phyloP scores from a whole-genome alignment of 2,797 vertebrate genomes.

The Harpagifer antarcticus region DNA sequence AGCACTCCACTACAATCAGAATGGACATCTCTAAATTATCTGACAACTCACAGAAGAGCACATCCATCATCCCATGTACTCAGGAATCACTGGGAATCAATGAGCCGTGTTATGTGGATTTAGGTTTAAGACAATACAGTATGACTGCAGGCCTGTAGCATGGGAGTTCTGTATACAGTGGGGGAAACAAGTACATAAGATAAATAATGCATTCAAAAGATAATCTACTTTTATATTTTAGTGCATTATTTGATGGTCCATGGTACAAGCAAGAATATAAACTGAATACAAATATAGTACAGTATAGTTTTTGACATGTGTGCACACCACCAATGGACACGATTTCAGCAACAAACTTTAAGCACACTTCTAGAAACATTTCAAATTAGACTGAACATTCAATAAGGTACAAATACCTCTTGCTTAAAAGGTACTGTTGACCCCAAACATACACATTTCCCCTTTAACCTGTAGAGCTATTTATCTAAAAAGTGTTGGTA shows the following conservation, averaged over 20 bases:
- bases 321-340: neutral
- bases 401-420: neutral
- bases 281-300: neutral
- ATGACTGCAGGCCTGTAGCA: conserved; percentile 40
- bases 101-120: conserved; percentile 54
- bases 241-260: conserved; percentile 5
- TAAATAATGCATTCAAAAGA: conserved; percentile 15
- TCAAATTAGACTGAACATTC: neutral
- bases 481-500: too few species aligned
- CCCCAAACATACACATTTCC: neutral
- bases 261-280: conserved; percentile 9
- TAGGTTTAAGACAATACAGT: conserved; percentile 24
- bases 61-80: conserved; percentile 72
- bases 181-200: conserved; percentile 20
- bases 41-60: conserved; percentile 52
- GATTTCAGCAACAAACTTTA: conserved; percentile 4
- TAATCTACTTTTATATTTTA: neutral
- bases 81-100: conserved; percentile 62
- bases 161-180: neutral
- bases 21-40: conserved; percentile 74
- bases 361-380: neutral
- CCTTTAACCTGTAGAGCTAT: neutral
- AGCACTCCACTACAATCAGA: conserved; percentile 78
- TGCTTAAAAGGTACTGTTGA: neutral
- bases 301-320: neutral